These are phyloP conservation scores for human (Homo sapiens) DNA, from an alignment of 2,113 vertebrate genomes.

Conservation along the genomic window GRCh38 chr11:101052001-101052500, in stretches of 20 bases:
- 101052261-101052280: background rate
- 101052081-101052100: background rate
- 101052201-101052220: background rate
- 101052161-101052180: background rate
- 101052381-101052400: background rate
- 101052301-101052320: rapidly evolving
- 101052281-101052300: rapidly evolving
- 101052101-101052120: background rate
- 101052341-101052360: background rate
- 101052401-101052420: background rate
- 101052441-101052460: background rate
- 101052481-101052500: background rate
- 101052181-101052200: background rate
- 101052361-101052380: background rate
- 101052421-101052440: background rate
- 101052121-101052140: background rate
- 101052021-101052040: background rate
- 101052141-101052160: background rate
- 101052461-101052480: background rate
- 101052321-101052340: too few species aligned
- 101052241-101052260: background rate
- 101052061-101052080: background rate
- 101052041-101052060: background rate
- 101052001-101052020: background rate
- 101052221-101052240: background rate